Base-by-base conservation (phyloP, 1,140 invertebrate species). In the Caerostris extrusa region DNA sequence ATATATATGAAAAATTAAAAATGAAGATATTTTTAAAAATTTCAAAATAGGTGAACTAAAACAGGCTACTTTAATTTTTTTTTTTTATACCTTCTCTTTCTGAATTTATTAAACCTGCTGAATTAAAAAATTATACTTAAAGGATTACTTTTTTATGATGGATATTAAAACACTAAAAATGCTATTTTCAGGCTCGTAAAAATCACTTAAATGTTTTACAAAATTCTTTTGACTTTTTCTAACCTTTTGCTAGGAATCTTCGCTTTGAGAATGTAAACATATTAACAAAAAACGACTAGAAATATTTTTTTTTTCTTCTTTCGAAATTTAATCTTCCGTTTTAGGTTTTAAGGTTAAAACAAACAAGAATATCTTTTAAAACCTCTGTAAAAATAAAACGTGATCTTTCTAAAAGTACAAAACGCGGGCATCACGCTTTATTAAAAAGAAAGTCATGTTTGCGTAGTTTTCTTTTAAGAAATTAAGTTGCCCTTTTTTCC, bases 361-460 rank as follows among this genome's bases (percentile, higher is more conserved):
- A 89, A 89, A 89, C 87, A 89, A 53, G 34, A 34, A 34, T 57
- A 8, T n/a, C 19, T 69, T 7, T n/a, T 55, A 69, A 89, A 67
- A 19, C 50, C 10, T 67, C 6, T 8, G 19, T 10, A 71, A 55
- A 7, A 87, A 17, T 34, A 64, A 19, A 53, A 55, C 56, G 55
- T 53, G 55, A 55, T 69, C 61, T 89, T 67, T 14, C 34, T 34
- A 34, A 69, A 19, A 77, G 71, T 53, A n/a, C 14, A 3, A 17
- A 83, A 56, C 53, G 14, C 7, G n/a, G 53, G 14, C 7, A 19
- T 12, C 7, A 57, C 34, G 7, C 56, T 81, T 90, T 17, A 14
- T 53, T 90, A 81, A 90, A 90, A 90, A 90, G 89, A 90, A 90
- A 90, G 89, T 90, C 89, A 90, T 90, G 50, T 90, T 77, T 90